Evolutionary conservation across 2,797 vertebrate species (phyloP), one percentile per base, ranked within the genome.

Genomic region (Danio tinwini): DNA sequence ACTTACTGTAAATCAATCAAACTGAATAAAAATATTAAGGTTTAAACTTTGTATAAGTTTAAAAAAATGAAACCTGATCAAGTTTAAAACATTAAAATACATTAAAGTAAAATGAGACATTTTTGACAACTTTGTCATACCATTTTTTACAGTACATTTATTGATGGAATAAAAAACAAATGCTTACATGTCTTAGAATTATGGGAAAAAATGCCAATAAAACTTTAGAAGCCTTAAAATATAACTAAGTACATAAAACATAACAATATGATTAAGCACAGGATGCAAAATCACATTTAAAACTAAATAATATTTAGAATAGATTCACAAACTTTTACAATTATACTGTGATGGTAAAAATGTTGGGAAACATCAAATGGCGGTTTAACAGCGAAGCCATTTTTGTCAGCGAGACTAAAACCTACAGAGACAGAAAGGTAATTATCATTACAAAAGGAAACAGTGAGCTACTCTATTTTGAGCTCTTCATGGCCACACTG

Each of bases 361-460:
- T 50, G 29, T 19, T 39, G 50, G 47, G n/a, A 69, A 52, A 69
- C 21, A 69, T 49, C 50, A 21, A 52, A 52, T 50, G n/a, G 2
- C 29, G 3, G 29, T 1, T 29, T 1, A 29, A 29, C 29, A 29
- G 29, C 29, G 29, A 21, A 8, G 8, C 47, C 0, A 21, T 7
- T 69, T 37, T 39, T 50, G 3, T 69, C 47, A 67, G 8, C 0
- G 1, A 49, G 45, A 29, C 2, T 0, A 50, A 50, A 53, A 53
- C 37, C 29, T 69, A 53, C 29, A 69, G 9, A 40, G 29, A 69
- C 49, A 52, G 49, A 37, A 21, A 39, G 29, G 9, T 17, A 16
- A 52, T 17, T 52, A 69, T 52, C 29, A 69, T 39, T 29, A 69
- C 67, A 52, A 69, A 69, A 69, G 16, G 8, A 71, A 71, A 44